These are phyloP conservation scores for Tetraodon nigroviridis DNA, from an alignment of 2,113 vertebrate genomes.

Conservation along the genomic window DNA sequence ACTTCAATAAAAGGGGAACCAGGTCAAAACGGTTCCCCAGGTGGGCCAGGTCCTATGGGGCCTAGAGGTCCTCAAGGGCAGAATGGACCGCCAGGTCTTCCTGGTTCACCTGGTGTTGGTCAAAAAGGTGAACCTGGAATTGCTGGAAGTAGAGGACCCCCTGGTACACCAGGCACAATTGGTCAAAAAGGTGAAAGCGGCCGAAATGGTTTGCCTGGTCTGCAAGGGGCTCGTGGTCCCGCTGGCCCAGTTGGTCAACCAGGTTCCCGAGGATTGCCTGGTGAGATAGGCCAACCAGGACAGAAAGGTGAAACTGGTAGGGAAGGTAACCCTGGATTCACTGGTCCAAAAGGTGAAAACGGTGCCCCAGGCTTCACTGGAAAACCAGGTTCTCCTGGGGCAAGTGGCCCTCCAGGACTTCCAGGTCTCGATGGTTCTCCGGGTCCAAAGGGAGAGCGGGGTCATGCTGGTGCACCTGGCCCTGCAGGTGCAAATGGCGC, in stretches of 20 bases:
- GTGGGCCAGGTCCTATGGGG: slow-evolving; percentile 67
- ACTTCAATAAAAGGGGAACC: slow-evolving; percentile 70
- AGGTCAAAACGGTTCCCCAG: slow-evolving; percentile 73
- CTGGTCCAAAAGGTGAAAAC: slow-evolving; percentile 72
- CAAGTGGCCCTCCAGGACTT: slow-evolving; percentile 79
- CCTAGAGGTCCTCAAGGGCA: slow-evolving; percentile 71
- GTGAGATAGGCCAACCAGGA: slow-evolving; percentile 70
- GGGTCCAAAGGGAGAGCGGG: slow-evolving; percentile 82
- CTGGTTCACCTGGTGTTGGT: slow-evolving; percentile 74
- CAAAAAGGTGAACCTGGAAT: slow-evolving; percentile 72
- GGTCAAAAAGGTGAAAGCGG: slow-evolving; percentile 78
- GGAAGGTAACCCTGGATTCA: slow-evolving; percentile 68
- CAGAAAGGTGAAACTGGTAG: slow-evolving; percentile 77
- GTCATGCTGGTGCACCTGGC: slow-evolving; percentile 78
- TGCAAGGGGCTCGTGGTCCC: slow-evolving; percentile 62
- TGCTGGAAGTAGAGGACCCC: slow-evolving; percentile 69
- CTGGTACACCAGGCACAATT: slow-evolving; percentile 71
- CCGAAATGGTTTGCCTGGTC: slow-evolving; percentile 69
- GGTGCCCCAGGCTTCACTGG: slow-evolving; percentile 76
- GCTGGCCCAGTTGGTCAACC: slow-evolving; percentile 70
- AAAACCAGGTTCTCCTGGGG: slow-evolving; percentile 83
- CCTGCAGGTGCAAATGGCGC: slow-evolving; percentile 78
- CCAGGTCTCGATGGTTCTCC: slow-evolving; percentile 80
- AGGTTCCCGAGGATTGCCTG: slow-evolving; percentile 73
- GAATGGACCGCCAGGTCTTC: slow-evolving; percentile 68